A percentile compares a stretch with the other conserved stretches of the same genome.
These are phyloP conservation scores for Crocodylus rhombifer DNA, from an alignment of 2,797 vertebrate genomes.

Conservation along the genomic window DNA sequence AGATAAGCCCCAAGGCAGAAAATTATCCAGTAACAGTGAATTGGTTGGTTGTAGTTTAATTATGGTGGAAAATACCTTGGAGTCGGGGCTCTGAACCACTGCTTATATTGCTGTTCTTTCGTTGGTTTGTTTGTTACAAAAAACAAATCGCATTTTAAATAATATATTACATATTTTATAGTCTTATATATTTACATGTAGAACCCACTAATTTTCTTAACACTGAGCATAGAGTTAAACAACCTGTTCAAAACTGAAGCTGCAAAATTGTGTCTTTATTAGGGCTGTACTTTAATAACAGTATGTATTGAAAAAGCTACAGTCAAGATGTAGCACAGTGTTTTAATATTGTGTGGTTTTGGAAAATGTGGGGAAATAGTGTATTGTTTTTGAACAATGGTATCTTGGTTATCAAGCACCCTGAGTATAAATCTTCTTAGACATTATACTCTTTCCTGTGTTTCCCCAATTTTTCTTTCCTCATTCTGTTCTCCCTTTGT, in stretches of 20 bases:
- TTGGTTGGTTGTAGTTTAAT: slow-evolving; percentile 66
- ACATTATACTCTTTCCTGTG: neutral
- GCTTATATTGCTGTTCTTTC: slow-evolving; percentile 65
- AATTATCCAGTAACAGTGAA: slow-evolving; percentile 57
- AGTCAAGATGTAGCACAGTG: neutral
- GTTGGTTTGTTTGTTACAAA: slow-evolving; percentile 57
- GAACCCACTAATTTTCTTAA: slow-evolving; percentile 34
- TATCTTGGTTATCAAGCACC: neutral
- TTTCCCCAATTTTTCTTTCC: neutral
- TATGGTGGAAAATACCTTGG: slow-evolving; percentile 67
- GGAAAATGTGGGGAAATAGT: neutral
- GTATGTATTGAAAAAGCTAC: slow-evolving; percentile 43
- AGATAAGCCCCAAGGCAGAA: slow-evolving; percentile 50
- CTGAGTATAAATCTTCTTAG: neutral
- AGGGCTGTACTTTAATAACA: neutral
- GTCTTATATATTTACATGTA: slow-evolving; percentile 9
- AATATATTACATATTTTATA: slow-evolving; percentile 8
- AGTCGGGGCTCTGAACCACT: slow-evolving; percentile 66
- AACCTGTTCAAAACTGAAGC: neutral
- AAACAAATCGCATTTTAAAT: slow-evolving; percentile 41
- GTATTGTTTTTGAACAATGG: neutral
- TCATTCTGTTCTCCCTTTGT: neutral
- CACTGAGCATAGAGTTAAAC: neutral
- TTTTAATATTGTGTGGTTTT: neutral
- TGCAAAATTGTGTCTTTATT: slow-evolving; percentile 19